Evolutionary conservation across 2,113 vertebrate genomes (phyloP).

Genomic region (Alexandromys fortis): DNA sequence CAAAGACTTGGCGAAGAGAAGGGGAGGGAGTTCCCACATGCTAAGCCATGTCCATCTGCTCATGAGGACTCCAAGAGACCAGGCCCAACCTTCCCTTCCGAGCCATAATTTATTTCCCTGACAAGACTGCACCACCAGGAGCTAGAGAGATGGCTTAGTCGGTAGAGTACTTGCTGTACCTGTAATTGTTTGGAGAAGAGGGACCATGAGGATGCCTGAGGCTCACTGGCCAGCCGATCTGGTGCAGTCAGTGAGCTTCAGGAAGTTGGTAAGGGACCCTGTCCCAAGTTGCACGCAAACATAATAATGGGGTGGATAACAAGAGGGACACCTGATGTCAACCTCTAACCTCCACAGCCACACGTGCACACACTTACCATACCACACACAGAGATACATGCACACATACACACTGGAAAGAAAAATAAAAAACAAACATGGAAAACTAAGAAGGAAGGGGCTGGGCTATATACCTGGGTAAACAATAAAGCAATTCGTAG

Average conservation of each 20-base stretch:
- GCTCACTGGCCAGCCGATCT: too few species aligned
- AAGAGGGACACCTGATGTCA: neutral
- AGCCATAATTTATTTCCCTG: neutral
- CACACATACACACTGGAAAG: neutral
- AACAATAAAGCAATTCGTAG: neutral
- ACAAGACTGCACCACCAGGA: neutral
- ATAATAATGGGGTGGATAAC: too few species aligned
- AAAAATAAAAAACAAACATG: neutral
- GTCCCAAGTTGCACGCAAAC: neutral
- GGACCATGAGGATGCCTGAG: neutral
- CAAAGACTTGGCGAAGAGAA: neutral
- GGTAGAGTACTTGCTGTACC: too few species aligned
- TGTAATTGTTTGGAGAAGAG: neutral
- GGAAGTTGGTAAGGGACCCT: neutral
- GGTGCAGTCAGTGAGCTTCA: neutral
- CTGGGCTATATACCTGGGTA: fast-evolving
- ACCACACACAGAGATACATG: neutral
- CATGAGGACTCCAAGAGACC: fast-evolving
- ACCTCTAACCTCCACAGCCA: neutral
- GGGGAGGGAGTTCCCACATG: neutral
- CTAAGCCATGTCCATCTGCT: neutral
- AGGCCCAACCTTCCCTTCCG: too few species aligned
- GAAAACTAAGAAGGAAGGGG: neutral
- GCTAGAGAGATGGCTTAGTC: neutral
- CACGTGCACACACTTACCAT: neutral